Evolutionary conservation across 64 coral and sea anemone species (phyloP).

Genomic region (Montipora cactus): DNA sequence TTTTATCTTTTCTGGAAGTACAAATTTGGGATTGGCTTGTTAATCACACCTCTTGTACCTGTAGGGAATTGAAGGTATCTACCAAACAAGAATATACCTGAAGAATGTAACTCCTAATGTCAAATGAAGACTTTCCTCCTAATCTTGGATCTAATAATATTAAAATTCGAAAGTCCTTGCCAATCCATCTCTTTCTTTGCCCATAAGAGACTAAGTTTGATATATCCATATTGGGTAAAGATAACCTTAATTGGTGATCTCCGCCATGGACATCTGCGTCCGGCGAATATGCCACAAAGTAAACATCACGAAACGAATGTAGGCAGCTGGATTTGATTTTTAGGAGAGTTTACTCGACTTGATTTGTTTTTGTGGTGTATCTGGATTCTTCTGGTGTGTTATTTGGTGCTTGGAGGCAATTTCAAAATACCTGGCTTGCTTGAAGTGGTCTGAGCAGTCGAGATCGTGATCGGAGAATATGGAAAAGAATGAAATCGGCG

Average conservation of each 20-base stretch:
- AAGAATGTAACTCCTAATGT: too few relatives aligned
- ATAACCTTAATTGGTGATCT: slow-evolving; percentile 16
- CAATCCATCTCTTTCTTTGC: background rate
- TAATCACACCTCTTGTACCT: too few relatives aligned
- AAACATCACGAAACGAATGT: background rate
- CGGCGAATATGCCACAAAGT: background rate
- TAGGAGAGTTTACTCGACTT: background rate
- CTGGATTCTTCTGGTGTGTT: background rate
- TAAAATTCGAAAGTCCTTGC: background rate
- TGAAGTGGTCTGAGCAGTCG: background rate
- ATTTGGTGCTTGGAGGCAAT: background rate
- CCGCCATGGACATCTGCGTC: background rate
- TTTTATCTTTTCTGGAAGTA: too few relatives aligned
- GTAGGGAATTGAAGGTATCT: too few relatives aligned
- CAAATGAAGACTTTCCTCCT: too few relatives aligned
- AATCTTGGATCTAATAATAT: too few relatives aligned
- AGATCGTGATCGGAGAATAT: background rate
- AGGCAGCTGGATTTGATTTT: background rate
- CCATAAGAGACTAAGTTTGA: background rate
- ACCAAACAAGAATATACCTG: too few relatives aligned
- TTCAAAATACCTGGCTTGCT: too few relatives aligned
- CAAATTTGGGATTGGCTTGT: too few relatives aligned
- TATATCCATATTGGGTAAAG: slow-evolving; percentile 2
- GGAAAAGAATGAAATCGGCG: slow-evolving; percentile 9
- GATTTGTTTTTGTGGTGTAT: background rate